Evolutionary conservation across 1,140 invertebrate genomes (phyloP), one percentile per base, ranked within the genome.

Genomic region (Rhyzopertha dominica): DNA sequence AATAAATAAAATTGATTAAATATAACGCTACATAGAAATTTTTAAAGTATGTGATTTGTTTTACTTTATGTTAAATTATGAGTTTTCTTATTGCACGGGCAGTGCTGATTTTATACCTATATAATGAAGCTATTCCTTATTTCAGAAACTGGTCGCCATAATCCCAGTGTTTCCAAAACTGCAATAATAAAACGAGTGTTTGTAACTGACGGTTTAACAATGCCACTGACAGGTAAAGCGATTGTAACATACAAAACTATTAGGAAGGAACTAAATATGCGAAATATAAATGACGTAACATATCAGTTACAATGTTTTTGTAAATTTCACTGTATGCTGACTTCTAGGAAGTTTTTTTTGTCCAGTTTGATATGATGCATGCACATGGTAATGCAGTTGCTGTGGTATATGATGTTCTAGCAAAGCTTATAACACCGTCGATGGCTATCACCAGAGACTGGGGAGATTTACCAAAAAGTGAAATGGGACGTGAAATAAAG

Each of bases 111-210:
- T 5, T 4, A 19, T 32, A 22, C 14, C 32, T 41, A 19, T 10
- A 20, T 19, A 5, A 7, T 28, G 12, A 29, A 49, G 53, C 56
- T 10, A 8, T 24, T 30, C 9, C 39, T 22, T 9, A 35, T 51
- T 56, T 49, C 54, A 71, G 76, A 78, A 39, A 72, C 72, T 24
- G 78, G 78, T 8, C 61, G 78, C 36, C 75, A 68, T 60, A 59
- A 58, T 16, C 44, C 67, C 7, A 53, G 59, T 23, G 42, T 56
- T 7, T 43, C 55, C 0, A 56, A 68, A 44, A 67, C 66, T 38
- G 43, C 61, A n/a, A 52, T 58, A 18, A 56, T 76, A 4, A 66
- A 71, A 49, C 62, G 74, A 43, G 62, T 75, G 4, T 70, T 72
- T 24, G 61, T 78, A 3, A 69, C 71, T 2, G 67, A 73, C 52